Evolutionary conservation across 2,113 vertebrate species (phyloP), one percentile per base, ranked within the genome.

Genomic region (Oryzias celebensis): DNA sequence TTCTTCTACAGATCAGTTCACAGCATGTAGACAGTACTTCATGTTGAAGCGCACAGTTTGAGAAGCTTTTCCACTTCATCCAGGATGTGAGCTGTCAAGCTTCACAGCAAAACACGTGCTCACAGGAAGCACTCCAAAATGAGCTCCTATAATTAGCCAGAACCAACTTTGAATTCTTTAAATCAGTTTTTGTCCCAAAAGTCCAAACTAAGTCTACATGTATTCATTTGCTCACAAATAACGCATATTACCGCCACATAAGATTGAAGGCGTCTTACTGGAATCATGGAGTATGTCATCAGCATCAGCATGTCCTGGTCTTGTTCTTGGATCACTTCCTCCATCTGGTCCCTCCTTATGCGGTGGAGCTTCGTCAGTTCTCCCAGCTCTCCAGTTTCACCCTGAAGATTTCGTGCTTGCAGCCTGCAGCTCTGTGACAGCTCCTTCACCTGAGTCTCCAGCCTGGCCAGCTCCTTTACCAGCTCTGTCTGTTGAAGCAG

Each of bases 221-320:
- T 36, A 36, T 36, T 36, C 31, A 36, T 12, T 36, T 36, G 36
- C 36, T 36, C 36, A 36, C 8, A 36, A 12, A 12, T 36, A 28
- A 28, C 5, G 1, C 26, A 7, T 28, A 4, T 28, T 28, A 28
- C 14, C 3, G 51, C 24, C 53, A 44, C n/a, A 10, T 12, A 70
- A 51, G 14, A 20, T 15, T 41, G 6, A 20, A 17, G 17, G 54
- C 17, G 5, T 63, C 84, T 90, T 84, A 96, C 95, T 87, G 94
- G 94, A 73, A 96, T 89, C 91, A 93, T 81, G 75, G 94, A 94
- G 90, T 94, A 95, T n/a, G 93, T 93, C 88, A 93, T 89, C 90
- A 95, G 42, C 93, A 93, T 85, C 89, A 94, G 60, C 78, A 91
- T 91, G 0, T 96, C 93, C 68, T 82, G 73, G 3, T 93, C 90